Evolutionary conservation across 2,113 vertebrate genomes (phyloP).

Genomic region (Barnardius zonarius): DNA sequence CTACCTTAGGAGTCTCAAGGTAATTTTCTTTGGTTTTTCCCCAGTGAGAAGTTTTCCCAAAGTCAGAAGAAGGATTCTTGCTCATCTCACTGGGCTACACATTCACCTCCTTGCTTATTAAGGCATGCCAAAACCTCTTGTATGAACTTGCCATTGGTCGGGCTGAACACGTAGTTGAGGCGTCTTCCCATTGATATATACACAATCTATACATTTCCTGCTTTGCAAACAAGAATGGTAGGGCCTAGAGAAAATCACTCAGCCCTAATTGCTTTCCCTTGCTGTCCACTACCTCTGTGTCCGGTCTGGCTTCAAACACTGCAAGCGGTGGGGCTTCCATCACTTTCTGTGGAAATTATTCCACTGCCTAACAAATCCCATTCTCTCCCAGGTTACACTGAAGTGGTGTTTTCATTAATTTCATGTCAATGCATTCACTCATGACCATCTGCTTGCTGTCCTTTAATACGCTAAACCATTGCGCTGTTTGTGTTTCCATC

Average conservation of each 20-base stretch:
- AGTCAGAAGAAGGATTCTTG: neutral
- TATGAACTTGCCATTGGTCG: neutral
- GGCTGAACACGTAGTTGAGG: neutral
- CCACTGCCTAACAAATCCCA: neutral
- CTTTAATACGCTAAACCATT: slow-evolving; percentile 23
- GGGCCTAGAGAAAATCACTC: neutral
- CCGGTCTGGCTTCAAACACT: neutral
- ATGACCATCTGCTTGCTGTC: slow-evolving; percentile 40
- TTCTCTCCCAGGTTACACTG: neutral
- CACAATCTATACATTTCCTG: neutral
- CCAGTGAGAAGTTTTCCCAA: neutral
- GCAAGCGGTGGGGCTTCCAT: neutral
- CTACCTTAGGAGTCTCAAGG: neutral
- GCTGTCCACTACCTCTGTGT: neutral
- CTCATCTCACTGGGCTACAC: neutral
- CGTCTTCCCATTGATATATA: neutral
- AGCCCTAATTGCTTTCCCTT: neutral
- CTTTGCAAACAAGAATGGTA: neutral
- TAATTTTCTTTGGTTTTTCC: neutral
- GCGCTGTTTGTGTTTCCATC: slow-evolving; percentile 3
- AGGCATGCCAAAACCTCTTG: neutral
- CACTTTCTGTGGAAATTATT: neutral
- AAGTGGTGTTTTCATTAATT: slow-evolving; percentile 43
- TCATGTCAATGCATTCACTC: slow-evolving; percentile 4
- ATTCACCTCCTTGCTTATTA: neutral